Evolutionary conservation across 1,140 invertebrate genomes (phyloP).

Genomic region (Cotesia glomerata): DNA sequence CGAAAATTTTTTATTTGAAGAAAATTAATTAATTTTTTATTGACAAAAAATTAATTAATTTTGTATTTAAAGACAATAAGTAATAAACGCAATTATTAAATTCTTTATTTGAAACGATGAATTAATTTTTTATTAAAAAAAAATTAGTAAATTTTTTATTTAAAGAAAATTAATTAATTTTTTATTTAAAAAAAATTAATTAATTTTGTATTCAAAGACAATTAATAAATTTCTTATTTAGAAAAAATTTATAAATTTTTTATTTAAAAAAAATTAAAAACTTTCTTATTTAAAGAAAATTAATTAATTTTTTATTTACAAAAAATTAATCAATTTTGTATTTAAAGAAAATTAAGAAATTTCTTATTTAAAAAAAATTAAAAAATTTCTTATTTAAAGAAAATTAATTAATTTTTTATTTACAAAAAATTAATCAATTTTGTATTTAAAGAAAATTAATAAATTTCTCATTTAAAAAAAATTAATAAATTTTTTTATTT

Average conservation of each 20-base stretch:
- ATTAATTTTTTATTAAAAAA: background rate
- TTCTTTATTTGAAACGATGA: too few relatives aligned
- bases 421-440: background rate
- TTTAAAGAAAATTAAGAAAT: too few relatives aligned
- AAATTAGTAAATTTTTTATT: background rate
- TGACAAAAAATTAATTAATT: too few relatives aligned
- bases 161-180: background rate
- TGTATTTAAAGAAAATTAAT: too few relatives aligned
- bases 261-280: background rate
- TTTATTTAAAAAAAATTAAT: background rate
- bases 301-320: background rate
- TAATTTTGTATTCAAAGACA: too few relatives aligned
- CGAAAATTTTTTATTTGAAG: too few relatives aligned
- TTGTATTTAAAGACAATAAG: too few relatives aligned
- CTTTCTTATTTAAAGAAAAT: background rate
- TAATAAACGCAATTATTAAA: too few relatives aligned
- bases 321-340: background rate
- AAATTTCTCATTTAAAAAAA: background rate
- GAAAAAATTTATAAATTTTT: background rate
- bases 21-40: too few relatives aligned
- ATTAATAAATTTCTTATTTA: slow-evolving; percentile 8
- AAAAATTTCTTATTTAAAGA: slow-evolving; percentile 45
- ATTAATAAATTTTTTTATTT: too few relatives aligned
- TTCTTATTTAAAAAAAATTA: slow-evolving; percentile 29
- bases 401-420: background rate